Percentiles rank a stretch among this genome's conserved stretches.
phyloP scores from a whole-genome alignment of 1,140 invertebrate genomes.

The Hyphantria cunea region DNA sequence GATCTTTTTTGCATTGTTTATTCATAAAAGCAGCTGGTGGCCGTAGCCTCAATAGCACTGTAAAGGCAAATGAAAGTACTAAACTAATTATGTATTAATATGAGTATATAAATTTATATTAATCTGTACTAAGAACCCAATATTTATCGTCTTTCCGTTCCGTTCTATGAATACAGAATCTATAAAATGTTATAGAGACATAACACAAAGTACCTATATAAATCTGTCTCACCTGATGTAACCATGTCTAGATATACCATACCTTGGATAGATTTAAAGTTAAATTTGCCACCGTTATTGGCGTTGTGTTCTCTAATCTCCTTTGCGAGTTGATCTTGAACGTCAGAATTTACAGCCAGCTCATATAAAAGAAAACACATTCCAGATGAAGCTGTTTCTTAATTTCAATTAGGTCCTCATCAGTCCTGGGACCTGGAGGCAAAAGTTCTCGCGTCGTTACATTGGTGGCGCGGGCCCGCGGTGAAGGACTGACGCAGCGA shows the following conservation, averaged over 20 bases:
- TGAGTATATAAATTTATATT: too few species aligned
- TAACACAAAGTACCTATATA: too few species aligned
- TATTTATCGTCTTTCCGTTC: too few species aligned
- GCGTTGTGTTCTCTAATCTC: slow-evolving; percentile 48
- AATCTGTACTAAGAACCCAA: too few species aligned
- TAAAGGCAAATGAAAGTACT: too few species aligned
- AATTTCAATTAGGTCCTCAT: slow-evolving; percentile 83
- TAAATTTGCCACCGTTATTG: slow-evolving; percentile 43
- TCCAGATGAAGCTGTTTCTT: slow-evolving; percentile 84
- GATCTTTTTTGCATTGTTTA: slow-evolving; percentile 77
- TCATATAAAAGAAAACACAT: slow-evolving; percentile 57
- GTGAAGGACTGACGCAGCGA: too few species aligned
- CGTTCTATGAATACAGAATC: too few species aligned
- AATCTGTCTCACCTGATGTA: slow-evolving; percentile 54
- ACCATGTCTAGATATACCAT: slow-evolving; percentile 62
- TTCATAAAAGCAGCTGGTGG: slow-evolving; percentile 74
- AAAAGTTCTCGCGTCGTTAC: too few species aligned
- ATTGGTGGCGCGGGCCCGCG: too few species aligned
- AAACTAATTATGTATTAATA: too few species aligned
- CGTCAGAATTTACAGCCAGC: slow-evolving; percentile 83
- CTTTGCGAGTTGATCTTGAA: slow-evolving; percentile 79
- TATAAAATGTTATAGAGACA: too few species aligned
- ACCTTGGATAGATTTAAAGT: slow-evolving; percentile 45
- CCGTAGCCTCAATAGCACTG: slow-evolving; percentile 81
- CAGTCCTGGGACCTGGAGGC: too few species aligned